A percentile compares a stretch with the other conserved stretches of the same genome.
These are phyloP conservation scores for Polydrusus tereticollis DNA, from an alignment of 2,888 invertebrate species.

Conservation along the genomic window DNA sequence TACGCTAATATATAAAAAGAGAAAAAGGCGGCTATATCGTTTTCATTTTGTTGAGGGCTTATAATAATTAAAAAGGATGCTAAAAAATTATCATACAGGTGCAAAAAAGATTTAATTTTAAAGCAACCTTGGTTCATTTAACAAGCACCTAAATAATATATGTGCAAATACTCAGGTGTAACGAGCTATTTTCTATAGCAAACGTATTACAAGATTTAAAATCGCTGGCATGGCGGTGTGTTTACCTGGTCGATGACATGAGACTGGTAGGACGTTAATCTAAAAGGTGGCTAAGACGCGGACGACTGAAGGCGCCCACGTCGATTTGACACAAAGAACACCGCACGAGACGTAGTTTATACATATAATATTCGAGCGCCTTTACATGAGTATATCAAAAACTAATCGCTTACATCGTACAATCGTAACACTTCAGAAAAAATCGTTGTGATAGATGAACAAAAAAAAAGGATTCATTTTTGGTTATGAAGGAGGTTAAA, in stretches of 20 bases:
- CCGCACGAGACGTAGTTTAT: background rate
- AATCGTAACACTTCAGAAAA: background rate
- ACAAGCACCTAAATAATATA: slow-evolving; percentile 21
- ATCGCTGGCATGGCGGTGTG: too few species aligned
- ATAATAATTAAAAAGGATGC: too few species aligned
- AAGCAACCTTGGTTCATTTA: slow-evolving; percentile 5
- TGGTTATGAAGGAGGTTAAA: background rate
- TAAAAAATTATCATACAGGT: slow-evolving; percentile 26
- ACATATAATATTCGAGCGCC: background rate
- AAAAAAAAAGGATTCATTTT: background rate
- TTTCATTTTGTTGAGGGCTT: too few species aligned
- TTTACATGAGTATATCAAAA: slow-evolving; percentile 4
- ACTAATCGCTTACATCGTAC: background rate
- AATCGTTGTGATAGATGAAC: too few species aligned
- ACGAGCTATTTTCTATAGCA: slow-evolving; percentile 40
- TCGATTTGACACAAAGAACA: slow-evolving; percentile 15
- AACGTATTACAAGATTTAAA: slow-evolving; percentile 30
- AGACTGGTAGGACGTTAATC: slow-evolving; percentile 43
- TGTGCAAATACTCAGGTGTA: slow-evolving; percentile 37
- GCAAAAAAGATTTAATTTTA: background rate
- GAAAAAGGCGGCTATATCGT: too few species aligned
- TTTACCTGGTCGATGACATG: slow-evolving; percentile 50
- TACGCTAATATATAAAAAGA: too few species aligned
- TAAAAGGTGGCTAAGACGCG: slow-evolving; percentile 23
- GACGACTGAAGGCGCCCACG: slow-evolving; percentile 27